Evolutionary conservation across 2,113 vertebrate genomes (phyloP), one percentile per base, ranked within the genome.

Genomic region (Tinamus guttatus): DNA sequence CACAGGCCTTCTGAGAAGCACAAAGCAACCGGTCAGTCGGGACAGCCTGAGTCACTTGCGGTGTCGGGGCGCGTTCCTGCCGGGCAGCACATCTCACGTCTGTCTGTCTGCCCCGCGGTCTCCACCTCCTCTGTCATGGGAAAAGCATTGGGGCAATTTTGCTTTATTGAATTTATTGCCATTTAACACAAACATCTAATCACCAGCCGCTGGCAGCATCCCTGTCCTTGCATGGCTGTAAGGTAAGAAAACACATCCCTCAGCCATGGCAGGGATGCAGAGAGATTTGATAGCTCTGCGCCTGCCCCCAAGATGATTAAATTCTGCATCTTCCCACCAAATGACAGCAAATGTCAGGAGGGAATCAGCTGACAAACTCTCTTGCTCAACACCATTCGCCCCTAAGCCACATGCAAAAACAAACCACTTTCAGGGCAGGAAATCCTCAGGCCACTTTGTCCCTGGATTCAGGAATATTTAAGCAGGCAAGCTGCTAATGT

Each of bases 361-460:
- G 73, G 93, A 91, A 92, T 92, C 93, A 89, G 90, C 88, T 90
- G 93, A 91, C 75, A 96, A 94, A 90, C 82, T 86, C 88, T 90
- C 78, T 96, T 96, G 94, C 94, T 95, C 89, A 95, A 93, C 82
- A 89, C 63, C 41, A 74, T 71, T 81, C 2, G 2, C 52, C 88
- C 87, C 68, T 71, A 87, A 87, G 87, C 68, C 85, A 92, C 67
- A 62, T 6, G 81, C 91, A 49, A 89, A 95, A 94, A 82, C 94
- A 92, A 94, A 81, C 87, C 87, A 74, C 71, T 94, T 92, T 92
- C 90, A 93, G 56, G 91, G 93, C 90, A 92, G 96, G 95, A 97
- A 96, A 91, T 96, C 92, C 89, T 90, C 79, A 70, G 90, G 73
- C 87, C 71, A 58, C 81, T 89, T 95, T 93, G 95, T 93, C 93